phyloP scores from a whole-genome alignment of 2,888 invertebrate species.

The Sisyra nigra region DNA sequence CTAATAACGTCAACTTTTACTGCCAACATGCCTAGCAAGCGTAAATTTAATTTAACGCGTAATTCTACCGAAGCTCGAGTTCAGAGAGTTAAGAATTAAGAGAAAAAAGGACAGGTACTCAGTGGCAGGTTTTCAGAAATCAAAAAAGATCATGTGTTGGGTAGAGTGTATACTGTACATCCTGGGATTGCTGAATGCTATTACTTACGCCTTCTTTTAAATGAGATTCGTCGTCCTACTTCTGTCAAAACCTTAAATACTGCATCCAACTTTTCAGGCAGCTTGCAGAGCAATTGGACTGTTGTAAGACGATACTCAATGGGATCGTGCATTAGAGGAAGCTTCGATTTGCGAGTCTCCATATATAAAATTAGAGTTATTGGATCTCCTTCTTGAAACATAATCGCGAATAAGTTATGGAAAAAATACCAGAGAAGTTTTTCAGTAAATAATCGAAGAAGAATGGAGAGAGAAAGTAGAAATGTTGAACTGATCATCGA shows the following conservation, averaged over 20 bases:
- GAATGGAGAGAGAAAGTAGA: neutral
- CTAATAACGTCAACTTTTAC: no score
- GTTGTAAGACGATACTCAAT: slow-evolving; percentile 21
- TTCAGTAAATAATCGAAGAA: slow-evolving; percentile 14
- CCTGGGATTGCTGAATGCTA: slow-evolving; percentile 11
- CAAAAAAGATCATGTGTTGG: slow-evolving; percentile 9
- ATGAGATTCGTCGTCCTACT: slow-evolving; percentile 17
- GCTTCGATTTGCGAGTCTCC: slow-evolving; percentile 13
- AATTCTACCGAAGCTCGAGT: no score
- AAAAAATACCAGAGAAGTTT: slow-evolving; percentile 14
- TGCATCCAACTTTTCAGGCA: slow-evolving; percentile 15
- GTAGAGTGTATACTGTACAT: slow-evolving; percentile 11
- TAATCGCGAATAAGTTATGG: slow-evolving; percentile 14
- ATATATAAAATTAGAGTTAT: slow-evolving; percentile 12
- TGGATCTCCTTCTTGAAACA: slow-evolving; percentile 13
- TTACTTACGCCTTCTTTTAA: slow-evolving; percentile 14
- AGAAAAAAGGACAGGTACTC: no score
- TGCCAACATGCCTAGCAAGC: no score
- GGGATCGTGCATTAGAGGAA: slow-evolving; percentile 17
- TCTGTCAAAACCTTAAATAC: slow-evolving; percentile 19
- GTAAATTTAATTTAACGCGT: no score
- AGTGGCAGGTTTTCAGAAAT: slow-evolving; percentile 7
- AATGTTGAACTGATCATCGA: slow-evolving; percentile 6
- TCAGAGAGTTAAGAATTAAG: no score
- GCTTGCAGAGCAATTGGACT: slow-evolving; percentile 17